These are phyloP conservation scores for Thalassarche chlororhynchos DNA, from an alignment of 2,113 vertebrate species.

Conservation along the genomic window DNA sequence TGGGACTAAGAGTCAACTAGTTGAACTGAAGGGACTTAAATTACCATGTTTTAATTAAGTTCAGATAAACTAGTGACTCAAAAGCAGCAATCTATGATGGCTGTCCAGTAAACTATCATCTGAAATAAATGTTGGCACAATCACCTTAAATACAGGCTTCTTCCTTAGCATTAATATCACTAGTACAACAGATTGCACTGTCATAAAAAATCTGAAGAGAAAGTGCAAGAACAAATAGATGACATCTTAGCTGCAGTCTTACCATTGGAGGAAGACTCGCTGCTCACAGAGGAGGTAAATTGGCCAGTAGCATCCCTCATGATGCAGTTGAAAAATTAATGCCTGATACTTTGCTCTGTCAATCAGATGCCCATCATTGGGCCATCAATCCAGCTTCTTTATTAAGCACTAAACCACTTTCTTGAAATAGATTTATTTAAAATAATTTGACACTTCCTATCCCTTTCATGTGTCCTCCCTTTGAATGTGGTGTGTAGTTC, in stretches of 20 bases:
- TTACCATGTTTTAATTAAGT: background rate
- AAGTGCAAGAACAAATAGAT: background rate
- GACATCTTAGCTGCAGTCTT: background rate
- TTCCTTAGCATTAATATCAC: background rate
- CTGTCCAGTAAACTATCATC: background rate
- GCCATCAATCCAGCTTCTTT: background rate
- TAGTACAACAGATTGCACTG: background rate
- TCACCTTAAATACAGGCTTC: background rate
- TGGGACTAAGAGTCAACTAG: background rate
- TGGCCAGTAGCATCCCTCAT: background rate
- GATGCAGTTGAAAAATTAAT: background rate
- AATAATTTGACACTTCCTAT: background rate
- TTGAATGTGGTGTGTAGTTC: background rate
- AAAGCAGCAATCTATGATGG: background rate
- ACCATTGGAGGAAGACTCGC: accelerated
- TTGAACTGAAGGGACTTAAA: background rate
- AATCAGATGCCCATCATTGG: background rate
- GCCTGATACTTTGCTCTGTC: background rate
- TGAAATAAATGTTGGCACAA: background rate
- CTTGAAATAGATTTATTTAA: background rate
- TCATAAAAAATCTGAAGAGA: background rate
- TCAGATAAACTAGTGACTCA: conserved; percentile 12
- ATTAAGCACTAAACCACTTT: background rate
- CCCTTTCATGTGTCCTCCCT: background rate
- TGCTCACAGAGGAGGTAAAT: background rate